Base-by-base conservation (phyloP, 2,113 vertebrate species). In the Pogonocichla stellata region DNA sequence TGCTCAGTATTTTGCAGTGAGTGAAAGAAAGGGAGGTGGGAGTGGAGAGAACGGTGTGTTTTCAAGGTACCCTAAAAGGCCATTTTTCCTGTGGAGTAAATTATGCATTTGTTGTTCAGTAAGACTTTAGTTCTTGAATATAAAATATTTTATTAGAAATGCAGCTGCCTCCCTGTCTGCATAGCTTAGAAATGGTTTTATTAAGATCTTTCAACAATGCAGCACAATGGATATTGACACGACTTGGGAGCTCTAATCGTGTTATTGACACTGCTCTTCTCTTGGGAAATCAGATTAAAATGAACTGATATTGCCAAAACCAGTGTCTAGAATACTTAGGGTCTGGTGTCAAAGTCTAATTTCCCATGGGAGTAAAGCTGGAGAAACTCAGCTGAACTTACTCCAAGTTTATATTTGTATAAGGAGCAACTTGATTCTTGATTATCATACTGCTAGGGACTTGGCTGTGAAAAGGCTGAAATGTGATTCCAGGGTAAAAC, bases 1-100 rank as follows among this genome's bases (percentile, higher is more conserved):
- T 97, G 96, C 97, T 96, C 34, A 20, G 66, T 93, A 67, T 94
- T 98, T 96, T 91, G 80, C 90, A 92, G 90, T 81, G 95, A 98
- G 80, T 93, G 96, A 97, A 96, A 92, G 93, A 66, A 95, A 69
- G 48, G 48, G 42, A 82, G 43, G 67, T 64, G 29, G 60, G 33
- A 57, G 40, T 36, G 24, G 31, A 86, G 84, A 65, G 82, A 95
- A 36, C 1, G 12, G 12, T n/a, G 23, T 80, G n/a, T 92, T 92
- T 96, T 82, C 92, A 94, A 94, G 82, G 75, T 80, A 69, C 43
- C 43, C 19, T 25, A 53, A 92, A 92, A 93, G 45, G 15, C 15
- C 26, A 40, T 47, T 70, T 64, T 81, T 69, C 58, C 64, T 62
- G 51, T 70, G 73, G 56, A 65, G 92, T 72, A 95, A 91, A 81